These are phyloP conservation scores for Machaerirhynchus nigripectus DNA, from an alignment of 2,113 vertebrate species.

Conservation along the genomic window DNA sequence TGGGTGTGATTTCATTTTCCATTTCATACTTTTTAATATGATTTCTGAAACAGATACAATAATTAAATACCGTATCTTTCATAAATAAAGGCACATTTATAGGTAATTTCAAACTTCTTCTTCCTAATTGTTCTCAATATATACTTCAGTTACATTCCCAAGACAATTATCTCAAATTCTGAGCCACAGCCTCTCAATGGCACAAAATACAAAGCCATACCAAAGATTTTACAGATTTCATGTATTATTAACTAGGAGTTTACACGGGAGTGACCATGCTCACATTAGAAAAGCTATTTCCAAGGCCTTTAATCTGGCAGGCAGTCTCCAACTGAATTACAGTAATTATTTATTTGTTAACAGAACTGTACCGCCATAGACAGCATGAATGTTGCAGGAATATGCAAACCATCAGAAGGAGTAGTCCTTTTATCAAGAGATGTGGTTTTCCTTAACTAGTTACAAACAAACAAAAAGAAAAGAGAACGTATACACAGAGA, in stretches of 20 bases:
- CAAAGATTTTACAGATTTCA: neutral
- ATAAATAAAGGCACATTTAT: neutral
- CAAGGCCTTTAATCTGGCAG: neutral
- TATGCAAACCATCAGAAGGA: neutral
- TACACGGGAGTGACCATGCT: neutral
- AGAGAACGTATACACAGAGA: neutral
- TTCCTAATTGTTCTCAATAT: neutral
- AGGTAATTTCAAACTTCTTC: neutral
- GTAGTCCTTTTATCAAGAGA: neutral
- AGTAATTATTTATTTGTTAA: neutral
- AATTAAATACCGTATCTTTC: neutral
- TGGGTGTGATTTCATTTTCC: constrained; percentile 70
- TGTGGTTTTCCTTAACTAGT: neutral
- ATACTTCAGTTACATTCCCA: neutral
- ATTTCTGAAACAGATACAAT: constrained; percentile 78
- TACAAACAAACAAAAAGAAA: neutral
- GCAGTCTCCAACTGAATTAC: neutral
- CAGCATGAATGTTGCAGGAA: neutral
- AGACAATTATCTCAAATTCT: neutral
- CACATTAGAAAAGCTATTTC: neutral
- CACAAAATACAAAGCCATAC: neutral
- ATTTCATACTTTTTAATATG: constrained; percentile 75
- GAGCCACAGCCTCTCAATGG: neutral
- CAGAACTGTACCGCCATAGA: neutral
- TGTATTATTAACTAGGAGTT: neutral